These are phyloP conservation scores for Phylloscopus trochilus DNA, from an alignment of 2,113 vertebrate species.

Conservation along the genomic window DNA sequence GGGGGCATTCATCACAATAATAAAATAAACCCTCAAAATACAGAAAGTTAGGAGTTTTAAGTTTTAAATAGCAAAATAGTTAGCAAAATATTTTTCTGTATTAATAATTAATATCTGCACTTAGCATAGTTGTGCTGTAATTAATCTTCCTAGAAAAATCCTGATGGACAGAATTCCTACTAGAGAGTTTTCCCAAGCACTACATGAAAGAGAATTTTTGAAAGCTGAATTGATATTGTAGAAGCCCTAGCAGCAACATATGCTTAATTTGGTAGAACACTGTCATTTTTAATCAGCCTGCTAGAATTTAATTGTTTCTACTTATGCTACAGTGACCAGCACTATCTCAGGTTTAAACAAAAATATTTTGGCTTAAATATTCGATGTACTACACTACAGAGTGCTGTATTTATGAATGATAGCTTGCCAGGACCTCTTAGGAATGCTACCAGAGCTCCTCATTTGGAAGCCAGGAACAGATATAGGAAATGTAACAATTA, in stretches of 20 bases:
- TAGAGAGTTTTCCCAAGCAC: not conserved
- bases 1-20: not conserved
- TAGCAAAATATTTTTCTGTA: not conserved
- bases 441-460: not conserved
- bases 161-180: not conserved
- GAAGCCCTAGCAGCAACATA: not conserved
- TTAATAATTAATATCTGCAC: not conserved
- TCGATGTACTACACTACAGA: not conserved
- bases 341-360: not conserved
- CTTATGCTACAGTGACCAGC: not conserved
- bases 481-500: conserved; percentile 21
- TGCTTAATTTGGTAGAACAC: not conserved
- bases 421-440: conserved; percentile 3
- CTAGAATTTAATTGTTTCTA: not conserved
- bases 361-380: conserved; percentile 5
- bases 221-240: not conserved
- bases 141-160: not conserved
- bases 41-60: not conserved
- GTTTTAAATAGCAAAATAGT: not conserved
- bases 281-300: not conserved
- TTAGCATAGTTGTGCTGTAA: not conserved
- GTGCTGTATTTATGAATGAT: not conserved
- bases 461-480: conserved; percentile 15
- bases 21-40: not conserved
- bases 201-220: not conserved